Base-by-base conservation (phyloP, 53 echinoderm and acorn worm species). In the Mesocentrotus franciscanus region DNA sequence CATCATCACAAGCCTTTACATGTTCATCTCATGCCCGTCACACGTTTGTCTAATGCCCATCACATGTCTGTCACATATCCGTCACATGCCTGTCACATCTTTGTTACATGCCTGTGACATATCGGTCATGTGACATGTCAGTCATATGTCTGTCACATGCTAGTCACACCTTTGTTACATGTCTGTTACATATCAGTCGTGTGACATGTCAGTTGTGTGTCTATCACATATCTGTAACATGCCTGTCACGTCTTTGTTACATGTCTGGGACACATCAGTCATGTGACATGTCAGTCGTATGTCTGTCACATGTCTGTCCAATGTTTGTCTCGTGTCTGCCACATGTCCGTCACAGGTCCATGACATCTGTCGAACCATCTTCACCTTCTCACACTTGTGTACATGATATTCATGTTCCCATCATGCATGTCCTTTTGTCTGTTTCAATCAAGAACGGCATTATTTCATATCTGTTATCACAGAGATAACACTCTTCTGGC, bases 1-100 rank as follows among this genome's bases (percentile, higher is more conserved):
- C 81, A 81, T 81, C 81, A 81, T 39, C 42, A 39, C 42, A 81
- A 81, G 81, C 81, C 81, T 81, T 81, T 42, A 76, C 33, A 76
- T 76, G 76, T 9, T 14, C 30, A 12, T 32, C 76, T 27, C 30
- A 76, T 76, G 13, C 29, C 33, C 27, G 30, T 76, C 33, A 30
- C 76, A 76, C 4, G 15, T 76, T 10, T 30, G 76, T 76, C 76
- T 13, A 29, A 76, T 33, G 33, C 29, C 13, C 29, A 11, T 75
- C 75, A 75, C 75, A 32, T 30, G 10, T 14, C 32, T 75, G 75
- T 30, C 32, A 75, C 75, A 75, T 75, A 27, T 75, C 75, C 27
- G 75, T 75, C 30, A 29, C 32, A 30, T 30, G 2, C 29, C 0
- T 29, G 10, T 75, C 10, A 30, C 32, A 32, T 12, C 10, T 32